Base-by-base conservation (phyloP, 2,888 invertebrate genomes). In the Endotricha flammealis region DNA sequence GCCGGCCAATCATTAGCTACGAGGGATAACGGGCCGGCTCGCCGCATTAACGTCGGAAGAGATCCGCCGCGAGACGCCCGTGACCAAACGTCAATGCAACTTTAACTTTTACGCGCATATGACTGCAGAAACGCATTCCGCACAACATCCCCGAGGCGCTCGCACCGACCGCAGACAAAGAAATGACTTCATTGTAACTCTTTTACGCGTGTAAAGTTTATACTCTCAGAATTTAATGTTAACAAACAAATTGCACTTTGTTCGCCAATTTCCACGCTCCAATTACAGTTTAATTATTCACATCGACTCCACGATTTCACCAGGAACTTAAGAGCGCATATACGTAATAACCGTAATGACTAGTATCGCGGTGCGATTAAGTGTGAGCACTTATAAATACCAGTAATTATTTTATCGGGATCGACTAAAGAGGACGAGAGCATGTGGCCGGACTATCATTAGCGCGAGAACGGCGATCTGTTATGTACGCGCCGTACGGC, bases 1-100 rank as follows among this genome's bases (percentile, higher is more conserved):
- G 82, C 82, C 73, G 77, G 83, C 77, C 86, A 85, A 86, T 87
- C 86, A 87, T 87, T 86, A 87, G 79, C 85, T 82, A 83, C 79
- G 72, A 85, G 82, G 85, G 73, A 81, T 85, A 85, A 83, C 85
- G 85, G 85, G 78, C 80, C 78, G 63, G 60, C 77, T 57, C 52
- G 63, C 68, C 54, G 74, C 63, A 79, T 71, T 70, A 72, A 59
- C 68, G 66, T 67, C 52, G 64, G 50, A 46, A 52, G 64, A 62
- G 67, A 60, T 64, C 58, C 64, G 49, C 58, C 54, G 39, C 68
- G 72, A 77, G 76, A 68, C 67, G 29, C 70, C 79, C 78, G 78
- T 85, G 83, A 85, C 83, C 82, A 82, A 85, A 85, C 85, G 78
- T 83, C 85, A 85, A 85, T 85, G 69, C 77, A 71, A 71, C 77